phyloP scores from a whole-genome alignment of 2,888 invertebrate genomes.

The Aphrophora alni region DNA sequence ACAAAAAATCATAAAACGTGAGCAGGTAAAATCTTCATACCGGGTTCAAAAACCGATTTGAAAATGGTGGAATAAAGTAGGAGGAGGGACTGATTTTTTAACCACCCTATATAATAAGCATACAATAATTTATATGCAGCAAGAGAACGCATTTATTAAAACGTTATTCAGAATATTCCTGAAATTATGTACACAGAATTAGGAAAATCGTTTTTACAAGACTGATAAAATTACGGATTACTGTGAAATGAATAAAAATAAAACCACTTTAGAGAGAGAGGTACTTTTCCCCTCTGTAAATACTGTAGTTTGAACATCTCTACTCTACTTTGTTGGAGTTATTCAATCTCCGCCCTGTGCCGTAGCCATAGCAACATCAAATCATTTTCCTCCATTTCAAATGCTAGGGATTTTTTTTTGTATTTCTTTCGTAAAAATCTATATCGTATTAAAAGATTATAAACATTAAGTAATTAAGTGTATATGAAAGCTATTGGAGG shows the following conservation, averaged over 20 bases:
- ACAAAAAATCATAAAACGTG: too few species aligned
- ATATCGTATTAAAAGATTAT: neutral
- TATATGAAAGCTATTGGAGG: too few species aligned
- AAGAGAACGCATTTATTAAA: neutral
- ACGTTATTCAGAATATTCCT: neutral
- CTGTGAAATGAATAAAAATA: neutral
- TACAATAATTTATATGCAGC: too few species aligned
- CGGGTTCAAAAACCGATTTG: too few species aligned
- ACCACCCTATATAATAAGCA: too few species aligned
- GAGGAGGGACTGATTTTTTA: too few species aligned
- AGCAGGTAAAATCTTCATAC: too few species aligned
- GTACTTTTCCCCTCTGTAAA: neutral
- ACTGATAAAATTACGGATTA: neutral
- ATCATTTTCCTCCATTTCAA: neutral
- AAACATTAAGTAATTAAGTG: neutral
- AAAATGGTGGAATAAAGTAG: too few species aligned
- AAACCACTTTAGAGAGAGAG: neutral
- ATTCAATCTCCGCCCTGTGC: neutral
- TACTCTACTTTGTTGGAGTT: neutral
- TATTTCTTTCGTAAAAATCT: neutral
- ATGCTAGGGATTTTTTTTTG: neutral
- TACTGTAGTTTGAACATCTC: constrained; percentile 3
- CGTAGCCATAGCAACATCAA: neutral
- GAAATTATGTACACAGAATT: neutral
- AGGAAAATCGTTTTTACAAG: neutral